Conservation (phyloP, 92 coral and sea anemone species). For the Blastomussa wellsi region DNA sequence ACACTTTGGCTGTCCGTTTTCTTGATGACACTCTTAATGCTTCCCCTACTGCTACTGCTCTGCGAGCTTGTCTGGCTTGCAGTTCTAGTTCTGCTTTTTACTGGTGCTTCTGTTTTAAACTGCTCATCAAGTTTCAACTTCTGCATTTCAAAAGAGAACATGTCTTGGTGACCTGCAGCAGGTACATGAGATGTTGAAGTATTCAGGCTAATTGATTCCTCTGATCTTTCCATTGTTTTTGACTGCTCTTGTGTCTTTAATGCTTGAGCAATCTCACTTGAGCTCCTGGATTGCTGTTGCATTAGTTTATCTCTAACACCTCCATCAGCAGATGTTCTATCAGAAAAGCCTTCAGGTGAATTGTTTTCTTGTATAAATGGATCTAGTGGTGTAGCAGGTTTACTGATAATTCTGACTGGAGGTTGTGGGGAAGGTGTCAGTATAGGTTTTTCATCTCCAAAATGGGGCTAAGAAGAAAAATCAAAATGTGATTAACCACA, state of each 20-base stretch:
- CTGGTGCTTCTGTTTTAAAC: constrained; percentile 31
- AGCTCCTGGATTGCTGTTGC: constrained; percentile 10
- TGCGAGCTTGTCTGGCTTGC: constrained; percentile 75
- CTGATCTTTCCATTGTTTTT: background rate
- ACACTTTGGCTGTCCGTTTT: constrained; percentile 42
- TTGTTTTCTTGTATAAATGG: constrained; percentile 14
- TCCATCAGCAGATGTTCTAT: constrained; percentile 42
- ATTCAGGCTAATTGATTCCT: background rate
- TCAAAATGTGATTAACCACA: background rate
- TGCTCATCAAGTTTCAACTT: constrained; percentile 65
- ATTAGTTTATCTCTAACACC: constrained; percentile 15
- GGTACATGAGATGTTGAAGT: background rate
- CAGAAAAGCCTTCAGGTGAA: constrained; percentile 6
- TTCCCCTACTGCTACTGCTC: constrained; percentile 81
- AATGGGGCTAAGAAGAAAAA: constrained; percentile 69
- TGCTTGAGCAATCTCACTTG: constrained; percentile 1
- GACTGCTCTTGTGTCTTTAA: background rate
- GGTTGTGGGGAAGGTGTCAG: constrained; percentile 76
- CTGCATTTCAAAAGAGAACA: constrained; percentile 27
- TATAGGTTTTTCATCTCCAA: constrained; percentile 73
- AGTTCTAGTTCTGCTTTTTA: constrained; percentile 55
- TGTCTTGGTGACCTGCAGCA: background rate
- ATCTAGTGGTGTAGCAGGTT: constrained; percentile 36
- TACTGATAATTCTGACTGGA: constrained; percentile 42
- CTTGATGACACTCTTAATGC: constrained; percentile 73